Conservation (phyloP, 1,140 invertebrate species). For the Platorchestia sp. region DNA sequence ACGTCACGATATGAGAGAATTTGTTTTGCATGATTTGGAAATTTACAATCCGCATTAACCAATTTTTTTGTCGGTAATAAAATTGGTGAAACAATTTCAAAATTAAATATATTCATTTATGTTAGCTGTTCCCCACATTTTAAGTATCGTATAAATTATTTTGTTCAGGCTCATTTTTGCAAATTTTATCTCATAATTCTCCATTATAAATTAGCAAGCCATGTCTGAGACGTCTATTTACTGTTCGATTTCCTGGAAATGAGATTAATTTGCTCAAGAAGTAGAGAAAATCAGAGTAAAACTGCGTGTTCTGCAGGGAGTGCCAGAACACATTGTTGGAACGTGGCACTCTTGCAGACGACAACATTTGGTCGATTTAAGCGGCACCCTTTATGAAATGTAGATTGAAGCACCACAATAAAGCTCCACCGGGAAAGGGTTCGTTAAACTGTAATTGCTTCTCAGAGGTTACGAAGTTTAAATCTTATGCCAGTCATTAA, state of each 20-base stretch:
- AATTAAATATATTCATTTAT: neutral
- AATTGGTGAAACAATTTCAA: neutral
- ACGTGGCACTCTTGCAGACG: conserved; percentile 31
- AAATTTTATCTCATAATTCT: neutral
- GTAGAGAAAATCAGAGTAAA: neutral
- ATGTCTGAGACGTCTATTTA: neutral
- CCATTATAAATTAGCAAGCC: neutral
- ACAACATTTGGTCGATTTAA: conserved; percentile 40
- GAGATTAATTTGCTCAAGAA: neutral
- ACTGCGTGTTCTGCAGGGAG: neutral
- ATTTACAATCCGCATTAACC: neutral
- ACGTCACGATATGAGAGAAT: conserved; percentile 13
- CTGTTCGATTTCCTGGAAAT: neutral
- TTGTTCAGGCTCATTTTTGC: neutral
- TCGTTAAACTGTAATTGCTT: neutral
- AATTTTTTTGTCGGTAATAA: neutral
- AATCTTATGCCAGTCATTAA: neutral
- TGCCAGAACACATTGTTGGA: conserved; percentile 38
- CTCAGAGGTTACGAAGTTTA: neutral
- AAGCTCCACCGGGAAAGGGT: neutral
- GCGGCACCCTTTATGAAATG: neutral
- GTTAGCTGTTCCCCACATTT: neutral
- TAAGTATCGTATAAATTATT: neutral
- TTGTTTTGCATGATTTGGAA: neutral
- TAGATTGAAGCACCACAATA: neutral